Evolutionary conservation across 2,888 invertebrate species (phyloP).

Genomic region (Drosophila austrosaltans): DNA sequence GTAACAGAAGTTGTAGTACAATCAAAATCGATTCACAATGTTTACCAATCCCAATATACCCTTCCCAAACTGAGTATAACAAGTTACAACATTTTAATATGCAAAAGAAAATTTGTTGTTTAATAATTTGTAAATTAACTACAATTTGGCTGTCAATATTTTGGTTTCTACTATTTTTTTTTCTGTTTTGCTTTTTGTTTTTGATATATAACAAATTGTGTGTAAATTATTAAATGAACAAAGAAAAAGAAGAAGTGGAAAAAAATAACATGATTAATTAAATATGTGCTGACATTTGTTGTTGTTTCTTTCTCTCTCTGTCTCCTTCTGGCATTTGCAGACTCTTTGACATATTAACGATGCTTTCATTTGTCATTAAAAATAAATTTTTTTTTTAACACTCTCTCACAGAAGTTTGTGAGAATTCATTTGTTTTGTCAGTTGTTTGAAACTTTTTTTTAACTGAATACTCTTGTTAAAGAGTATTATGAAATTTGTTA

Average conservation of each 20-base stretch:
- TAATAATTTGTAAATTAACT: constrained; percentile 23
- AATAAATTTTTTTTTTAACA: constrained; percentile 39
- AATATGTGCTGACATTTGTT: constrained; percentile 43
- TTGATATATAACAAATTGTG: constrained; percentile 53
- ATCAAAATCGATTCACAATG: no score
- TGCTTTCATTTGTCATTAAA: constrained; percentile 49
- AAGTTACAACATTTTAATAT: constrained; percentile 2
- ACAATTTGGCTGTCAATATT: constrained; percentile 32
- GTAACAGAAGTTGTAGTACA: no score
- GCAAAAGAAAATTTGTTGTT: constrained; percentile 11
- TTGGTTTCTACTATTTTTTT: neutral
- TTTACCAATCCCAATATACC: neutral
- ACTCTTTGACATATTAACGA: constrained; percentile 37
- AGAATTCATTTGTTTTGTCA: constrained; percentile 1
- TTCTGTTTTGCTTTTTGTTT: neutral
- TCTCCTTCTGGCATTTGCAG: neutral
- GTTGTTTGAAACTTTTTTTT: neutral
- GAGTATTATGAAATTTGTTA: neutral
- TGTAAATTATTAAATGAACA: constrained; percentile 35
- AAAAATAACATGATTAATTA: constrained; percentile 56
- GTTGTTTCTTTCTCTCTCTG: neutral
- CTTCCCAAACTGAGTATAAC: neutral
- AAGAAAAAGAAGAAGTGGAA: neutral
- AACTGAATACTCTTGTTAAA: neutral
- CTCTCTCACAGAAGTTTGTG: constrained; percentile 25